Conservation (phyloP, 1,140 invertebrate species). For the Drosophila orena region DNA sequence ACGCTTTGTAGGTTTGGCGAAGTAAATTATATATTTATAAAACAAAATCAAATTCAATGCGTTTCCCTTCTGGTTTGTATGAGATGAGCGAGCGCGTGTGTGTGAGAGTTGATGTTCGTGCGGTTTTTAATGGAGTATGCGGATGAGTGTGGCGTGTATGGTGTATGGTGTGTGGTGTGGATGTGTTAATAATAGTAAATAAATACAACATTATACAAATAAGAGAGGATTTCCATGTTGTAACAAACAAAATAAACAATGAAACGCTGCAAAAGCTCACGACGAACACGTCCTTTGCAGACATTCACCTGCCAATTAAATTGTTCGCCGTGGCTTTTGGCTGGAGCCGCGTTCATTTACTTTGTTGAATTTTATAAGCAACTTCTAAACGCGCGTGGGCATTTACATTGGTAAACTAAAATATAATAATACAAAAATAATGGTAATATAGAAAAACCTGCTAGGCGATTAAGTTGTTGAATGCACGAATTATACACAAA, state of each 20-base stretch:
- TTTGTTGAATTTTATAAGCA: slow-evolving; percentile 26
- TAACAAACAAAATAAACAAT: slow-evolving; percentile 50
- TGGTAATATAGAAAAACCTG: slow-evolving; percentile 30
- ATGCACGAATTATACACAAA: slow-evolving; percentile 80
- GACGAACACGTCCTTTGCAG: neutral
- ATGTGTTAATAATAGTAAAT: slow-evolving; percentile 67
- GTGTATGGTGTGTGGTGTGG: neutral
- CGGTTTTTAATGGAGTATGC: slow-evolving; percentile 15
- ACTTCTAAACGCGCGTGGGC: slow-evolving; percentile 4
- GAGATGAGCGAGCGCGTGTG: slow-evolving; percentile 37
- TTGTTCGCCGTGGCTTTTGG: slow-evolving; percentile 8
- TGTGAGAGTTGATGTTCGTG: slow-evolving; percentile 8
- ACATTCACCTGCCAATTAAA: neutral
- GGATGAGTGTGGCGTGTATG: slow-evolving; percentile 18
- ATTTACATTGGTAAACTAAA: slow-evolving; percentile 55
- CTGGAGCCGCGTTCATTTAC: neutral
- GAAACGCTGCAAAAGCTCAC: slow-evolving; percentile 46
- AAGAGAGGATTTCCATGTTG: slow-evolving; percentile 60
- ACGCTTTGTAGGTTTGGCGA: slow-evolving; percentile 73
- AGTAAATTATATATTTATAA: slow-evolving; percentile 73
- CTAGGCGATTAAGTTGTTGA: slow-evolving; percentile 53
- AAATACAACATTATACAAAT: slow-evolving; percentile 79
- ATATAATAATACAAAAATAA: slow-evolving; percentile 75
- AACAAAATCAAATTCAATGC: slow-evolving; percentile 69
- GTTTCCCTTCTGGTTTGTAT: slow-evolving; percentile 35